Percentiles rank a stretch among this genome's conserved stretches.
Evolutionary conservation across 2,797 vertebrate genomes (phyloP).

Genomic region (Chromis chromis): DNA sequence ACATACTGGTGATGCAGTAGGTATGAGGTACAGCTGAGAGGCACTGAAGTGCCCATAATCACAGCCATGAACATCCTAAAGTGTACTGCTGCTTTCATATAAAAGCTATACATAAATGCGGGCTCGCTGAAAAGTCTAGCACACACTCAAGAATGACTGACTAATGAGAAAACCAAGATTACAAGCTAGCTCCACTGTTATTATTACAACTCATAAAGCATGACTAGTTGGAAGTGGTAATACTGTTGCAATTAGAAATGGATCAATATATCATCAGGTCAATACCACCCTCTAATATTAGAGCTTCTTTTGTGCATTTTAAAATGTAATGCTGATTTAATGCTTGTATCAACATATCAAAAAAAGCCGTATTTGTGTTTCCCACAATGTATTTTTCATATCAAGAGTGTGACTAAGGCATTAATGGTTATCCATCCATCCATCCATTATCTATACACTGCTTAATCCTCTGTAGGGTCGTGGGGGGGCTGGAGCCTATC

Average conservation of each 20-base stretch:
- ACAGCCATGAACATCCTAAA: constrained; percentile 27
- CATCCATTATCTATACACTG: no score
- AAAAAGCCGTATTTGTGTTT: no score
- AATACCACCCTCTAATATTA: background rate
- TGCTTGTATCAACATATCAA: no score
- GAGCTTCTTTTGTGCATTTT: background rate
- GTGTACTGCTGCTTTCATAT: constrained; percentile 28
- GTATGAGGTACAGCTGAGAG: constrained; percentile 48
- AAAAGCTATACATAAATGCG: constrained; percentile 31
- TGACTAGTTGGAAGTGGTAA: background rate
- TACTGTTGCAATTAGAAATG: background rate
- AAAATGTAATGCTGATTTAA: background rate
- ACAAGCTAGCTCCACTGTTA: background rate
- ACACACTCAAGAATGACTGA: constrained; percentile 2
- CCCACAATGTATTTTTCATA: no score
- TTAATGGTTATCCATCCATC: no score
- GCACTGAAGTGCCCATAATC: constrained; percentile 44
- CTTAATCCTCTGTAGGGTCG: no score
- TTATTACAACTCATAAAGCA: background rate
- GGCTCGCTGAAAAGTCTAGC: constrained; percentile 7
- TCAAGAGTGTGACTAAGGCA: no score
- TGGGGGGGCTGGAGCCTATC: no score
- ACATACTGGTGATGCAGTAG: constrained; percentile 9
- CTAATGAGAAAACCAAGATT: constrained; percentile 19
- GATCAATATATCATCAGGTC: background rate